A percentile compares a stretch with the other conserved stretches of the same genome.
Evolutionary conservation across 2,113 vertebrate species (phyloP).

Genomic region (Crotalus horridus): DNA sequence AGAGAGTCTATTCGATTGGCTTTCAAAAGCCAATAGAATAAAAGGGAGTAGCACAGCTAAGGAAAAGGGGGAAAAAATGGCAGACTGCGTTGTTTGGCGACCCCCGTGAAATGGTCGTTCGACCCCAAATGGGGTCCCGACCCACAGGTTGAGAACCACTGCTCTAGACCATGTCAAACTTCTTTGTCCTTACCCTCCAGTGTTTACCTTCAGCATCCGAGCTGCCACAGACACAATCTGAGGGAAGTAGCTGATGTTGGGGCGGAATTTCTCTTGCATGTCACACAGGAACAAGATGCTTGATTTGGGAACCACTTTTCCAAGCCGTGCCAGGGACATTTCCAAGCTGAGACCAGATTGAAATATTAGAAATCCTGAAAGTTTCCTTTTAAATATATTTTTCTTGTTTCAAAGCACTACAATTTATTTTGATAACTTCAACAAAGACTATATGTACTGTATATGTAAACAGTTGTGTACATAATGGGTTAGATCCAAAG

Average conservation of each 20-base stretch:
- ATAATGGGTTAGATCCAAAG: neutral
- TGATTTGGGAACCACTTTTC: constrained; percentile 70
- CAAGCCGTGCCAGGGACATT: constrained; percentile 56
- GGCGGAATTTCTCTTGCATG: constrained; percentile 88
- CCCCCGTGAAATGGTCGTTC: too few relatives aligned
- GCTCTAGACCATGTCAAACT: neutral
- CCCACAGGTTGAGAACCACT: too few relatives aligned
- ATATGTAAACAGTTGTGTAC: neutral
- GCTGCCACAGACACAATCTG: constrained; percentile 82
- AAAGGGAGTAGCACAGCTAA: too few relatives aligned
- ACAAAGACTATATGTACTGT: neutral
- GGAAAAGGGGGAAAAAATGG: too few relatives aligned
- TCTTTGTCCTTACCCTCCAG: neutral
- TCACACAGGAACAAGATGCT: constrained; percentile 85
- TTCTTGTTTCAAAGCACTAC: neutral
- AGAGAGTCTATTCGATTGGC: too few relatives aligned
- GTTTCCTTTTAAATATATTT: neutral
- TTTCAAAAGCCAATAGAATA: too few relatives aligned
- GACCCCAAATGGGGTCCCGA: too few relatives aligned
- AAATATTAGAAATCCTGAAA: neutral
- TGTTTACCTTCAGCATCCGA: constrained; percentile 78
- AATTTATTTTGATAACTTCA: neutral
- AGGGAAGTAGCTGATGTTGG: constrained; percentile 76
- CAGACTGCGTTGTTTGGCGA: too few relatives aligned
- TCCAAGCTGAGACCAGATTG: neutral